Base-by-base conservation (phyloP, 1,140 invertebrate genomes). In the Phymastichus coffea region DNA sequence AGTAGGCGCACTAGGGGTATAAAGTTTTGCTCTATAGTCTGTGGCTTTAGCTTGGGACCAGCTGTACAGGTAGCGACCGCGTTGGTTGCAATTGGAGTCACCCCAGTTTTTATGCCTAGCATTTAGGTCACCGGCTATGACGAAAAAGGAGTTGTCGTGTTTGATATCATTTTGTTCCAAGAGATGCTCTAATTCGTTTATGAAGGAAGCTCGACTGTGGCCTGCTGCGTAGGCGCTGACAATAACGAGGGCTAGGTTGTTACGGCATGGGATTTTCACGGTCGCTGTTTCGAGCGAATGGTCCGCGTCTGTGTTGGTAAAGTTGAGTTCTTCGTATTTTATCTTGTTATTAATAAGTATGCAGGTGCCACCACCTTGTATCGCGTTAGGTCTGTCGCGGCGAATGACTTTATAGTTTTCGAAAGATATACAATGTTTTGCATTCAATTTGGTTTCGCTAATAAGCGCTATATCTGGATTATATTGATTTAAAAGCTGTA, bases 121-220 rank as follows among this genome's bases (percentile, higher is more conserved):
- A 35, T 68, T 68, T 14, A 70, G 22, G 25, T 70, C 65, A 1
- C 69, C 61, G 4, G 66, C 63, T 8, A 68, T 1, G 26, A 67
- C 28, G 33, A 63, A 68, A 10, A 25, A 61, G 20, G 65, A 65
- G 3, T 60, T 49, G 4, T 26, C 3, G 10, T 44, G 0, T 17
- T 38, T 10, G 0, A 68, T 20, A 3, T 66, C 62, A 15, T 66
- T 25, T 22, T 58, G 51, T 17, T 33, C 0, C 37, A 68, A 67
- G 30, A 67, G 51, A 41, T 44, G 9, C 14, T 64, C 10, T 17
- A 64, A 33, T 30, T 70, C 60, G 4, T 53, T 41, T 12, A 46
- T 58, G 19, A 67, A 67, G 6, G 28, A 33, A 33, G 12, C 28
- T 33, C 28, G 6, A 12, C 12, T 33, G 28, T 33, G 6, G 6